These are phyloP conservation scores for Drosophila imparisetae DNA, from an alignment of 2,888 invertebrate genomes.

Conservation along the genomic window DNA sequence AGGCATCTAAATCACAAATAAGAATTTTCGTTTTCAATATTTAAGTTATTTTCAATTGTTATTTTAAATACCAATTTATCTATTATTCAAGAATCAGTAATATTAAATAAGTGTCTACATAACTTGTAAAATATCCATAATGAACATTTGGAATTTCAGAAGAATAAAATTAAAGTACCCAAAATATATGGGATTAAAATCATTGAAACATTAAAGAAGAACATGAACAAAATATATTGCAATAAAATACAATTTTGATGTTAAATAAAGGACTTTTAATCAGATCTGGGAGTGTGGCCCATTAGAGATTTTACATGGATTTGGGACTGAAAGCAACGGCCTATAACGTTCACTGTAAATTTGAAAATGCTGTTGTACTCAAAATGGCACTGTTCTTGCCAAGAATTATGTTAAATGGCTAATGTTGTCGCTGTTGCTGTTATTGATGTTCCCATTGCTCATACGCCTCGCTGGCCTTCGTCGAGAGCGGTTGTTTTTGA, in stretches of 20 bases:
- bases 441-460: slow-evolving; percentile 43
- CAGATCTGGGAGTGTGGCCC: neutral
- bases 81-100: neutral
- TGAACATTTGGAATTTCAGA: neutral
- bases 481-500: slow-evolving; percentile 67
- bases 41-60: neutral
- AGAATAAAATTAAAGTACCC: neutral
- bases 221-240: neutral
- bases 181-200: neutral
- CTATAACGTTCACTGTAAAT: neutral
- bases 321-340: neutral
- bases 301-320: neutral
- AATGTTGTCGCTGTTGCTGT: slow-evolving; percentile 1
- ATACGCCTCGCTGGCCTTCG: slow-evolving; percentile 81
- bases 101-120: slow-evolving; percentile 2
- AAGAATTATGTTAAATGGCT: slow-evolving; percentile 19
- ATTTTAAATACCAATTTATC: slow-evolving; percentile 1
- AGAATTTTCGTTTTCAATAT: neutral
- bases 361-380: slow-evolving; percentile 3
- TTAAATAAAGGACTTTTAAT: neutral
- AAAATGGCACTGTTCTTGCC: slow-evolving; percentile 7
- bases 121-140: neutral
- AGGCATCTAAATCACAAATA: neutral
- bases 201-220: neutral
- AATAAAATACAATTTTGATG: slow-evolving; percentile 2